Evolutionary conservation across 2,888 invertebrate species (phyloP).

Genomic region (Formica aserva): DNA sequence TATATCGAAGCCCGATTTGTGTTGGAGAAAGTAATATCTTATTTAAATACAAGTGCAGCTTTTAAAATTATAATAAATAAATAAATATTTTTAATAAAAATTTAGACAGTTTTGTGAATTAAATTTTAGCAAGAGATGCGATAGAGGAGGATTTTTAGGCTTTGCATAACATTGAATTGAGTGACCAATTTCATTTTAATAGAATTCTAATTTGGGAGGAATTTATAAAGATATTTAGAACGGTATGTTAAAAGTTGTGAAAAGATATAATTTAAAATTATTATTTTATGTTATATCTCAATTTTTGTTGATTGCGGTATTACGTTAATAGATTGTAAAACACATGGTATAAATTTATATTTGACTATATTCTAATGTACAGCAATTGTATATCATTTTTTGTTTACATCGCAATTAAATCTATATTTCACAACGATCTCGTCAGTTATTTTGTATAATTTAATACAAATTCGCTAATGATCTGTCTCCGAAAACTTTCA

Average conservation of each 20-base stretch:
- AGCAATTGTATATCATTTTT: not conserved
- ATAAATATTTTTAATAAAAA: not conserved
- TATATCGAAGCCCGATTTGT: not conserved
- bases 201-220: not conserved
- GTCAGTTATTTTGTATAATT: not conserved
- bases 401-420: not conserved
- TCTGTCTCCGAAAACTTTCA: slow-evolving; percentile 2
- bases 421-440: not conserved
- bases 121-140: not conserved
- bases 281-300: not conserved
- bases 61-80: not conserved
- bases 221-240: slow-evolving; percentile 3
- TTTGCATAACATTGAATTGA: not conserved
- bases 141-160: not conserved
- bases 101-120: slow-evolving; percentile 7
- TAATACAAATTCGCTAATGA: not conserved
- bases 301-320: not conserved
- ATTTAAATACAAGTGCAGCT: not conserved
- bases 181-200: not conserved
- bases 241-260: not conserved
- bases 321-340: not conserved
- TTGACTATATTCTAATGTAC: not conserved
- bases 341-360: not conserved
- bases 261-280: not conserved
- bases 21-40: not conserved